Percentiles rank a stretch among this genome's conserved stretches.
These are phyloP conservation scores for Blennius ocellaris DNA, from an alignment of 2,113 vertebrate species.

Conservation along the genomic window DNA sequence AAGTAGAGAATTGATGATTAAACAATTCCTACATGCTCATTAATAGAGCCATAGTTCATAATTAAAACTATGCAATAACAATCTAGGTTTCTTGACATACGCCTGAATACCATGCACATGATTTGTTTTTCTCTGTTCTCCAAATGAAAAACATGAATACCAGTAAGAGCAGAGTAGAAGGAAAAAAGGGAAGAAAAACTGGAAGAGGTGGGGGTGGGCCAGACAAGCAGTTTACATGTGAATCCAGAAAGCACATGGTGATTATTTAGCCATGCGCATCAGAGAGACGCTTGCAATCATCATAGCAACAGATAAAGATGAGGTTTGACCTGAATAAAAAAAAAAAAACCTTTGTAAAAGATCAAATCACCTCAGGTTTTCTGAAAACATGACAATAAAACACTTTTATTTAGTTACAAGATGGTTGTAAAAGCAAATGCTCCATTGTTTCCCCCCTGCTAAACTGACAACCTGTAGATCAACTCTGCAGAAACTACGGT, in stretches of 20 bases:
- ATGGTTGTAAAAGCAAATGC: conserved; percentile 5
- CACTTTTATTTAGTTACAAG: conserved; percentile 10
- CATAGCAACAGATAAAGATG: conserved; percentile 12
- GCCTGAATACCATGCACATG: conserved; percentile 32
- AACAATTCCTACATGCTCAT: neutral
- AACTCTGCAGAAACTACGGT: conserved; percentile 14
- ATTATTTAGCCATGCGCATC: conserved; percentile 42
- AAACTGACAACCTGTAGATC: neutral
- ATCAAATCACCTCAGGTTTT: neutral
- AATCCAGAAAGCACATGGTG: conserved; percentile 54
- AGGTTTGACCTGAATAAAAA: neutral
- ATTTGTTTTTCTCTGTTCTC: conserved; percentile 8
- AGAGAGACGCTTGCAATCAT: conserved; percentile 22
- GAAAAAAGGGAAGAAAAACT: conserved; percentile 66
- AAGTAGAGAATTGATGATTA: neutral
- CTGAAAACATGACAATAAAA: conserved; percentile 1
- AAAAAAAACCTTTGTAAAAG: neutral
- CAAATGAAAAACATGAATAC: conserved; percentile 16
- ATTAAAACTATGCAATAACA: conserved; percentile 3
- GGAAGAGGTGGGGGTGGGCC: conserved; percentile 41
- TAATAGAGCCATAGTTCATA: no score
- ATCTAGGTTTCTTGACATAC: conserved; percentile 21
- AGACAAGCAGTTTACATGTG: conserved; percentile 57
- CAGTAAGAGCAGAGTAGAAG: conserved; percentile 55
- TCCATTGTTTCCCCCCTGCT: neutral